Base-by-base conservation (phyloP, 2,113 vertebrate species). In the Ophiodon elongatus region DNA sequence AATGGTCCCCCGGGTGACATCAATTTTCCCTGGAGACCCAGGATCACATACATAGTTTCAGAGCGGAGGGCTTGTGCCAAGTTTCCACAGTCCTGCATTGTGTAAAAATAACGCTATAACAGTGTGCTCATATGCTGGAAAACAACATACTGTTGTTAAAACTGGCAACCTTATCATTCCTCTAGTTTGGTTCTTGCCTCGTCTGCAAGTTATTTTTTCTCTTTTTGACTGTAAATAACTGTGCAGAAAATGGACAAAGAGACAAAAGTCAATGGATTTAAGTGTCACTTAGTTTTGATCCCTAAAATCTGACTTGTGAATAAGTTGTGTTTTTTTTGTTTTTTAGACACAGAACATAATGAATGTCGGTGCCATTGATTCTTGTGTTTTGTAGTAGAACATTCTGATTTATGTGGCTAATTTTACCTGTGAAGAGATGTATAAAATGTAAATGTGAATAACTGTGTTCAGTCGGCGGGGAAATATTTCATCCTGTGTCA, bases 41-140 rank as follows among this genome's bases (percentile, higher is more conserved):
- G 71, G 73, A 77, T 79, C 83, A 85, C 71, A 62, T 65, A 59
- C 60, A 74, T 45, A 65, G 54, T 75, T 85, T 63, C 59, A 66
- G 72, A 85, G 70, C 73, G 62, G 76, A 76, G 25, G 59, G 27
- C 13, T 15, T 66, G 77, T 45, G 59, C 21, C 76, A 52, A 72
- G 43, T 72, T 74, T 71, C 41, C 60, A 33, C 13, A 78, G 63
- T 35, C 56, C 43, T 66, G 73, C 60, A 59, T n/a, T 64, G 50
- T 65, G 69, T 64, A 47, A 56, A 89, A 69, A 76, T 13, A 59
- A 70, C n/a, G 72, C 27, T 17, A 27, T 27, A 54, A 52, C 15
- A 64, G 8, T 43, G 39, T 43, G 47, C 1, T 71, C n/a, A 43
- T 45, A 52, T 35, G 63, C 27, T 67, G 27, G 35, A 56, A 41